Evolutionary conservation across 2,797 vertebrate species (phyloP).

Genomic region (Ptychobarbus kaznakovi): DNA sequence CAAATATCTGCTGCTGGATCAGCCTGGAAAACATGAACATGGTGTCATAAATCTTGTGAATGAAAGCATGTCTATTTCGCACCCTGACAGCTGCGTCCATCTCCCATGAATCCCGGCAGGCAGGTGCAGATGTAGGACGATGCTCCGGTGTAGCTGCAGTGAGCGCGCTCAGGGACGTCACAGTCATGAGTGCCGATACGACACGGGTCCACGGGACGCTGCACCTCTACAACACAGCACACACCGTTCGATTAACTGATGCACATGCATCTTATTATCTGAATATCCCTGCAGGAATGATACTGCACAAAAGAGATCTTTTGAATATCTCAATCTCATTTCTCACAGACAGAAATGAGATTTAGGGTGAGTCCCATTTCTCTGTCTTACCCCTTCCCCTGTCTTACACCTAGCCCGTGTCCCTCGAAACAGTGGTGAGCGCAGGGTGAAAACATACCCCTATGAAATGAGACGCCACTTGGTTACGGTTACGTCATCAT

Average conservation of each 20-base stretch:
- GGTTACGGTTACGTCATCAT: too few species aligned
- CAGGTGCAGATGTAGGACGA: conserved; percentile 88
- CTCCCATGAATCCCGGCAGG: conserved; percentile 86
- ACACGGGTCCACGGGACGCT: conserved; percentile 83
- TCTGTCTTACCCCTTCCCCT: too few species aligned
- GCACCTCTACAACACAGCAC: conserved; percentile 66
- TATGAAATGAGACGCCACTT: too few species aligned
- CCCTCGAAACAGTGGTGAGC: too few species aligned
- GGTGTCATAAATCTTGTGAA: not conserved
- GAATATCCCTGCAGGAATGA: not conserved
- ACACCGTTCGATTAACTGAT: not conserved
- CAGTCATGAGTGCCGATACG: conserved; percentile 84
- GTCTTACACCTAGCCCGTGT: too few species aligned
- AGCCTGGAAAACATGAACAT: not conserved
- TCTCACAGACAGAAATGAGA: not conserved
- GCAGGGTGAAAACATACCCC: too few species aligned
- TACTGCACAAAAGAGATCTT: not conserved
- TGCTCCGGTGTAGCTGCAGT: conserved; percentile 86
- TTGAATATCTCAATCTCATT: not conserved
- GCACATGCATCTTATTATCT: not conserved
- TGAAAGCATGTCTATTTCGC: not conserved
- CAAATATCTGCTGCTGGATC: not conserved
- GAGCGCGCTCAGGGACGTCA: conserved; percentile 85
- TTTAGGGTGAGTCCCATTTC: too few species aligned
- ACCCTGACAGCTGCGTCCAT: conserved; percentile 88